phyloP scores from a whole-genome alignment of 2,797 vertebrate species.

The Denticeps clupeoides region DNA sequence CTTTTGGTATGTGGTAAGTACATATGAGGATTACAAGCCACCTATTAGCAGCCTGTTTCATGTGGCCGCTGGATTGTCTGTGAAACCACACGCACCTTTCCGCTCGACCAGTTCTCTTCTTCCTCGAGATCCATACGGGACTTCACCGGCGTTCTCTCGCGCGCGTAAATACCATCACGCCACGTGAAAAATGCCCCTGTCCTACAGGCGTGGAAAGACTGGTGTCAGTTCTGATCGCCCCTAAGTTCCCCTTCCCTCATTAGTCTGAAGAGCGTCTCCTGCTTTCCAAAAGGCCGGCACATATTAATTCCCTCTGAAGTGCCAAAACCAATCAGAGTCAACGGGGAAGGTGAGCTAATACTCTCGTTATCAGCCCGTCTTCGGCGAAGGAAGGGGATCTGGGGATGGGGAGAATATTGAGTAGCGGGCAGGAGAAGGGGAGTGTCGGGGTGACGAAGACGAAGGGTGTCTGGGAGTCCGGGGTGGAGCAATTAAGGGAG shows the following conservation, averaged over 20 bases:
- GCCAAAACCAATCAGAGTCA: conserved; percentile 48
- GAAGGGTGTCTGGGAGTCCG: not conserved
- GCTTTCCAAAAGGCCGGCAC: conserved; percentile 38
- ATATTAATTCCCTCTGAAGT: conserved; percentile 50
- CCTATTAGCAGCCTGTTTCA: too few species aligned
- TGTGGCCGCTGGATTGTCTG: too few species aligned
- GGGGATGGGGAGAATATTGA: not conserved
- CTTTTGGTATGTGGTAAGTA: too few species aligned
- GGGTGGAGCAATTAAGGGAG: not conserved
- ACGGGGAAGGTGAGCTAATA: conserved; percentile 42
- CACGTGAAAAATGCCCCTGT: not conserved
- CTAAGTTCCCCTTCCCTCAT: conserved; percentile 25
- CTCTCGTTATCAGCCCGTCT: conserved; percentile 41
- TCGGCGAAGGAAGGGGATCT: conserved; percentile 6
- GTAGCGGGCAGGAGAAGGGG: too few species aligned
- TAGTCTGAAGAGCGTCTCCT: conserved; percentile 19
- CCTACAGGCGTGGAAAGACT: conserved; percentile 14
- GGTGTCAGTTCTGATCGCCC: conserved; percentile 27
- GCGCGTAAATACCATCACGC: conserved; percentile 9
- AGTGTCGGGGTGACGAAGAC: not conserved
- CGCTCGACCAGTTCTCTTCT: too few species aligned
- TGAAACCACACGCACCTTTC: too few species aligned
- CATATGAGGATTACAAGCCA: too few species aligned
- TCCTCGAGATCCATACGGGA: too few species aligned
- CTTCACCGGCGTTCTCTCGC: not conserved